Evolutionary conservation across 2,888 invertebrate genomes (phyloP).

Genomic region (Metalampra italica): DNA sequence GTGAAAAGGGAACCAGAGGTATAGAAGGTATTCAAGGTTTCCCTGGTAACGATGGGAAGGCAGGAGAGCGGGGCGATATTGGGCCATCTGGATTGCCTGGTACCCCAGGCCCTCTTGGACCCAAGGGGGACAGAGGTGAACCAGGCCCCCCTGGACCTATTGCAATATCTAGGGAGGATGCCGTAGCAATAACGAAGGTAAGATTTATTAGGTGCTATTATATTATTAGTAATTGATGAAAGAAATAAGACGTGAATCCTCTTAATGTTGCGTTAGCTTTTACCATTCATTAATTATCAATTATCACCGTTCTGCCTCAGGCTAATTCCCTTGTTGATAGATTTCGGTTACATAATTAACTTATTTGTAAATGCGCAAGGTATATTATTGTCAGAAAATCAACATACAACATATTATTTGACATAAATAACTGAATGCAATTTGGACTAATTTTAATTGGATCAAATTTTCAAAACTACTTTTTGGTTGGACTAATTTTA

Average conservation of each 20-base stretch:
- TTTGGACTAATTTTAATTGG: too few relatives aligned
- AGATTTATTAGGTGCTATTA: background rate
- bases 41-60: slow-evolving; percentile 80
- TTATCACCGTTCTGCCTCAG: too few relatives aligned
- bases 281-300: too few relatives aligned
- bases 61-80: slow-evolving; percentile 84
- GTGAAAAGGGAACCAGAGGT: slow-evolving; percentile 83
- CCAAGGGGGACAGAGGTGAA: slow-evolving; percentile 84
- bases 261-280: background rate
- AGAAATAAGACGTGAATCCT: background rate
- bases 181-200: slow-evolving; percentile 79
- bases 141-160: slow-evolving; percentile 84
- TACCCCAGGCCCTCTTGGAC: slow-evolving; percentile 80
- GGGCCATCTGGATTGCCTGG: slow-evolving; percentile 85
- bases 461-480: too few relatives aligned
- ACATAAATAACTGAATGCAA: too few relatives aligned
- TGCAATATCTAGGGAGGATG: slow-evolving; percentile 79
- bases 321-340: too few relatives aligned
- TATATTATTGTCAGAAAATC: too few relatives aligned
- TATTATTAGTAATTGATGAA: background rate
- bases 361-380: too few relatives aligned
- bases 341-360: too few relatives aligned
- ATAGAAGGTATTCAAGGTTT: slow-evolving; percentile 82
- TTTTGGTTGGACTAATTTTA: too few relatives aligned
- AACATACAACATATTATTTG: too few relatives aligned